Percentiles rank a stretch among this genome's conserved stretches.
Evolutionary conservation across 2,113 vertebrate species (phyloP).

Genomic region (Hiodon alosoides): DNA sequence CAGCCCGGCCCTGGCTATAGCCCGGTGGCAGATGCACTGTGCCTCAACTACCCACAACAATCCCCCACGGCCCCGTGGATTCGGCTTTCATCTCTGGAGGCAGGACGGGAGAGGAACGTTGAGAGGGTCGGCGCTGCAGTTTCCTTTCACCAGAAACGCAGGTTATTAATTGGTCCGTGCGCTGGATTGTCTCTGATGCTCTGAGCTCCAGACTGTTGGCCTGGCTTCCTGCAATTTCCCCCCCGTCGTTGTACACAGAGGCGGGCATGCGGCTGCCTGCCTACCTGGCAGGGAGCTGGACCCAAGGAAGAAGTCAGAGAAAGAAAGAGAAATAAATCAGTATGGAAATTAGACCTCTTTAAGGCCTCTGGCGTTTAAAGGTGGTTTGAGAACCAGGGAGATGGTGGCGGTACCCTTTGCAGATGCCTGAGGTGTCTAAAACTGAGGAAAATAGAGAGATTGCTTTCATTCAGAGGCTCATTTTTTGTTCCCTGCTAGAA

Average conservation of each 20-base stretch:
- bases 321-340: constrained; percentile 62
- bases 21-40: too few relatives aligned
- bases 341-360: constrained; percentile 67
- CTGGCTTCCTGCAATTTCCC: background rate
- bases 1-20: too few relatives aligned
- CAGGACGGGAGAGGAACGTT: too few relatives aligned
- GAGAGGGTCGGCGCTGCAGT: too few relatives aligned
- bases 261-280: constrained; percentile 52
- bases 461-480: constrained; percentile 55
- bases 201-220: constrained; percentile 49
- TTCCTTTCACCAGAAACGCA: constrained; percentile 8
- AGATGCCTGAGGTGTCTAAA: constrained; percentile 50
- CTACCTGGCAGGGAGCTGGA: constrained; percentile 50
- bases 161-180: constrained; percentile 53
- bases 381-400: constrained; percentile 54
- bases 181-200: constrained; percentile 33
- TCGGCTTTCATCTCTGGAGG: too few relatives aligned
- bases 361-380: constrained; percentile 59
- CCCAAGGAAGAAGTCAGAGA: constrained; percentile 4
- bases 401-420: constrained; percentile 54
- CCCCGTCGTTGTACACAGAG: constrained; percentile 56
- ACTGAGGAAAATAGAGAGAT: constrained; percentile 48
- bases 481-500: constrained; percentile 44
- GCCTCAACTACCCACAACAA: too few relatives aligned
- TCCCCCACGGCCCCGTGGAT: too few relatives aligned